Conservation (phyloP, 2,113 vertebrate species). For the Chloroceryle aenea region DNA sequence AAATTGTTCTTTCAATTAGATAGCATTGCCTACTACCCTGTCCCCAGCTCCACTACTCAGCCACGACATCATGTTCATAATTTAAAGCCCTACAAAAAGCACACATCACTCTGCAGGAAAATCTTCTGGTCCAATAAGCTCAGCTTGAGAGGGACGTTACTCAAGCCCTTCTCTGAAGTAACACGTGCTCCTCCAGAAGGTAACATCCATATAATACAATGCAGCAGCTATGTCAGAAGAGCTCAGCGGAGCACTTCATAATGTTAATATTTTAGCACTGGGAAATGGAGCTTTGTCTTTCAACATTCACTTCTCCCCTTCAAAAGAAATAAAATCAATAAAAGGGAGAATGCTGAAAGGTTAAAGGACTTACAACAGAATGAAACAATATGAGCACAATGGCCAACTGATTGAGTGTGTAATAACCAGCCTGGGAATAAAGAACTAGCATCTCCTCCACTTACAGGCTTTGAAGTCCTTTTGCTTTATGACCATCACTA, state of each 20-base stretch:
- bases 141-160: not conserved
- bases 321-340: not conserved
- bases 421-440: not conserved
- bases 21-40: not conserved
- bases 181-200: not conserved
- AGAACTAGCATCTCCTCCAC: not conserved
- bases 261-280: constrained; percentile 44
- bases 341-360: not conserved
- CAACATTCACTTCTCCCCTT: not conserved
- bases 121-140: not conserved
- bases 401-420: not conserved
- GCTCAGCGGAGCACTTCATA: not conserved
- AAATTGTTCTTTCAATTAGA: not conserved
- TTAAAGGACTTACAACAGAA: not conserved
- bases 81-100: constrained; percentile 7
- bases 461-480: not conserved
- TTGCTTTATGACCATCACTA: not conserved
- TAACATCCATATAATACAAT: not conserved
- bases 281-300: not conserved
- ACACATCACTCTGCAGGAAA: not conserved
- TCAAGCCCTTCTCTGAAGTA: not conserved
- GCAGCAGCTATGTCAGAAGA: not conserved
- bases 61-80: not conserved
- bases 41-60: not conserved
- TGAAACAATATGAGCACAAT: not conserved